Evolutionary conservation across 2,113 vertebrate genomes (phyloP), one percentile per base, ranked within the genome.

Genomic region (Xerus inauris): DNA sequence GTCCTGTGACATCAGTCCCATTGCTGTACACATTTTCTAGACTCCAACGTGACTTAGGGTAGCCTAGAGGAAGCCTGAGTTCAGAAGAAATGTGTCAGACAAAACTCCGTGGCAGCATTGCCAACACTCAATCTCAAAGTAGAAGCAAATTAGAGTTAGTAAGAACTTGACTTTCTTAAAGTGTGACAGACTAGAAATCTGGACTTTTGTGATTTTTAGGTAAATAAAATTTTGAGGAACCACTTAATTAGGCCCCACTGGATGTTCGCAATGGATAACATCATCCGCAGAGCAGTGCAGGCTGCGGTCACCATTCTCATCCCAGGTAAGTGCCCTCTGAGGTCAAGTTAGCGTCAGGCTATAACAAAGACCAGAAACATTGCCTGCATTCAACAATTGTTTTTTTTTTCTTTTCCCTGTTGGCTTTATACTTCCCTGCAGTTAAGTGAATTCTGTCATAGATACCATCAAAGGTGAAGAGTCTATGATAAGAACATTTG

Each of bases 261-360:
- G 99, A 99, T 99, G 99, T 99, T 99, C 97, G 99, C 99, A 0
- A 99, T 99, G 99, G 99, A 99, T 96, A 99, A 99, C 98, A 99
- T 99, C 97, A 99, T 99, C 97, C 98, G 99, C 30, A 98, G 98
- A 76, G 99, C 99, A 2, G 99, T 99, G 87, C 99, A 99, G 98
- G 99, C 99, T 17, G 99, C 99, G 0, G 99, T 99, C 95, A 99
- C 99, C 95, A 99, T 99, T 97, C 99, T 99, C 87, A 99, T 99
- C 93, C 99, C 99, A 98, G 99, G 99, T 99, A 98, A 97, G 91
- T 65, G 64, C 30, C 10, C 0, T 40, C 47, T 88, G 32, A 0
- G 1, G 28, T 59, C 57, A 80, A 4, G 49, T 80, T 57, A n/a
- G 20, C 40, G 47, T 79, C 54, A 28, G 47, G 30, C 69, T 54